Percentiles rank a stretch among this genome's conserved stretches.
Conservation (phyloP, 2,888 invertebrate genomes). For the Pinctada fucata region DNA sequence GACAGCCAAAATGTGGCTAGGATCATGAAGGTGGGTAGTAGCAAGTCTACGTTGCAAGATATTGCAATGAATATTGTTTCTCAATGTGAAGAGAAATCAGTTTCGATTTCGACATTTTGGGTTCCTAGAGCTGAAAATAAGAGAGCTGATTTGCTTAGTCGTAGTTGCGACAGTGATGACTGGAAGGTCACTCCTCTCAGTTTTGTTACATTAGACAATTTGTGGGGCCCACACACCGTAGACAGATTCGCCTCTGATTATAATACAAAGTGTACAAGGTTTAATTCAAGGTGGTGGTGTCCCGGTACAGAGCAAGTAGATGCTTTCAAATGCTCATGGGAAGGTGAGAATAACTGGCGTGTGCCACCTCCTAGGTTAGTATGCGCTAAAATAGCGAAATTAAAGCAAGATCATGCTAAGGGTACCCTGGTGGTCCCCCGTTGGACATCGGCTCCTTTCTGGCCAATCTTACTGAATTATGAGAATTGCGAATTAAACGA, state of each 20-base stretch:
- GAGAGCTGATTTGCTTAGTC: conserved; percentile 30
- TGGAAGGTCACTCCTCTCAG: conserved; percentile 18
- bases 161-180: conserved; percentile 33
- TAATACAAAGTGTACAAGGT: conserved; percentile 32
- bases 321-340: conserved; percentile 26
- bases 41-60: conserved; percentile 19
- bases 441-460: not conserved
- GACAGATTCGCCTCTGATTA: conserved; percentile 35
- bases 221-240: conserved; percentile 38
- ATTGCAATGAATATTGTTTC: conserved; percentile 14
- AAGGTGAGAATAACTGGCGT: not conserved
- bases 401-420: not conserved
- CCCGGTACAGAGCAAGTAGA: conserved; percentile 26
- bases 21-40: conserved; percentile 24
- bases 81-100: not conserved
- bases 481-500: not conserved
- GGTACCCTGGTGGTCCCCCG: not conserved
- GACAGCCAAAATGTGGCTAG: conserved; percentile 23
- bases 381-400: not conserved
- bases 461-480: not conserved
- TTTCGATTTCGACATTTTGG: conserved; percentile 29
- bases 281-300: conserved; percentile 33
- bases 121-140: conserved; percentile 23
- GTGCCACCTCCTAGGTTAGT: not conserved
- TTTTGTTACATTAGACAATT: conserved; percentile 29